These are phyloP conservation scores for Caracal caracal DNA, from an alignment of 2,113 vertebrate species.

Conservation along the genomic window DNA sequence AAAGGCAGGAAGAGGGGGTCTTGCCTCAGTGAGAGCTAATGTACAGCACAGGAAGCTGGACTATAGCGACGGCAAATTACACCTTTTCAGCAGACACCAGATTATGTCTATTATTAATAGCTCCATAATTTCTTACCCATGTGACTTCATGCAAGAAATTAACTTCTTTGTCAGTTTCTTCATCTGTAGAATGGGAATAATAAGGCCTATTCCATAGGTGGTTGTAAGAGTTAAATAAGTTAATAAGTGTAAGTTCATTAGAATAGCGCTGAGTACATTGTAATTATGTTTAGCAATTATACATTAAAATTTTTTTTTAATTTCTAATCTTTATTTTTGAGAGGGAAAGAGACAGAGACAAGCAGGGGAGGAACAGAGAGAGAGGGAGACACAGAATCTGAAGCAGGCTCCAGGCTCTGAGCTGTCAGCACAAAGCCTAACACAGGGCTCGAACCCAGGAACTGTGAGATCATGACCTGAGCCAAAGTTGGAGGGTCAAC, in stretches of 20 bases:
- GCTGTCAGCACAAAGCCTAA: too few relatives aligned
- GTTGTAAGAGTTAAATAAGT: not conserved
- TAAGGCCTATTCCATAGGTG: not conserved
- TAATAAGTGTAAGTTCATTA: not conserved
- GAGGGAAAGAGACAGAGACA: too few relatives aligned
- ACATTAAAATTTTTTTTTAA: not conserved
- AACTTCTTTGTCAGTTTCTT: not conserved
- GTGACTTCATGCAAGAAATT: not conserved
- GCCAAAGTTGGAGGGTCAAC: too few relatives aligned
- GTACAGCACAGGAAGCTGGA: not conserved
- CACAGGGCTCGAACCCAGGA: too few relatives aligned
- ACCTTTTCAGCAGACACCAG: not conserved
- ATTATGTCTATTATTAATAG: not conserved
- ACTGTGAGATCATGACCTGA: too few relatives aligned
- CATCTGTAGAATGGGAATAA: not conserved
- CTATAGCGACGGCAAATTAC: not conserved
- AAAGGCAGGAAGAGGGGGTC: not conserved
- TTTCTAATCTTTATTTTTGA: too few relatives aligned
- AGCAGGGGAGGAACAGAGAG: too few relatives aligned
- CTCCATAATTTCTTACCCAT: not conserved
- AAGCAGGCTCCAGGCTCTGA: too few relatives aligned
- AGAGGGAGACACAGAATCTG: too few relatives aligned
- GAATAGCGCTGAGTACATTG: not conserved
- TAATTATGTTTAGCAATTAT: not conserved
- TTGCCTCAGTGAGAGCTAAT: not conserved